Evolutionary conservation across 2,113 vertebrate genomes (phyloP), one percentile per base, ranked within the genome.

Genomic region (Pagrus major): DNA sequence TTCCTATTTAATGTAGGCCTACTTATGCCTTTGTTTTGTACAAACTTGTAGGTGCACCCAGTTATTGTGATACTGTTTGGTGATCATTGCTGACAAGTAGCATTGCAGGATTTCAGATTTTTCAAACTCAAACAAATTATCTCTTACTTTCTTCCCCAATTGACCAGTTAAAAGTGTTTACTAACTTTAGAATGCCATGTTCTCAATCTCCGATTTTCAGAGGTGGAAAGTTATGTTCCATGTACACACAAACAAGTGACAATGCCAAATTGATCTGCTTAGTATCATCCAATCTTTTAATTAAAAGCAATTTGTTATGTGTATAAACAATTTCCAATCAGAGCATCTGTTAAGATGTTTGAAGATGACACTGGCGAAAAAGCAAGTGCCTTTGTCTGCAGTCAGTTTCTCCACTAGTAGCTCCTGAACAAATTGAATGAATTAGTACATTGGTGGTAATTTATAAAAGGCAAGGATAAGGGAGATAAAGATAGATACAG

Each of bases 401-500:
- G 25, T 61, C 61, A 37, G 1, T 47, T 76, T 65, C n/a, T 47
- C 67, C 56, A 56, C 23, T 47, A 14, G 33, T 44, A 59, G n/a
- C 42, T 61, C 37, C 59, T 73, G 72, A 59, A 37, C 47, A 86
- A 86, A 74, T 66, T 1, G 61, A 87, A 90, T 89, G 80, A 84
- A 84, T 86, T 73, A 81, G 75, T 75, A 35, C 35, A 54, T 85
- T 84, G 78, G 67, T 54, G 35, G 54, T 56, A 63, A 60, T 86
- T 88, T 66, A 68, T 78, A 80, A 90, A 81, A 71, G 58, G 55
- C 75, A 35, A 44, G 31, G 85, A 86, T 80, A 80, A 78, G 61
- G 12, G 25, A 72, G 75, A 79, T 83, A 55, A 47, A n/a, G 35
- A 56, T 64, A 31, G 29, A 78, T 76, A 67, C 42, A 75, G 71